phyloP scores from a whole-genome alignment of 2,797 vertebrate genomes.

The Brachymystax lenok region DNA sequence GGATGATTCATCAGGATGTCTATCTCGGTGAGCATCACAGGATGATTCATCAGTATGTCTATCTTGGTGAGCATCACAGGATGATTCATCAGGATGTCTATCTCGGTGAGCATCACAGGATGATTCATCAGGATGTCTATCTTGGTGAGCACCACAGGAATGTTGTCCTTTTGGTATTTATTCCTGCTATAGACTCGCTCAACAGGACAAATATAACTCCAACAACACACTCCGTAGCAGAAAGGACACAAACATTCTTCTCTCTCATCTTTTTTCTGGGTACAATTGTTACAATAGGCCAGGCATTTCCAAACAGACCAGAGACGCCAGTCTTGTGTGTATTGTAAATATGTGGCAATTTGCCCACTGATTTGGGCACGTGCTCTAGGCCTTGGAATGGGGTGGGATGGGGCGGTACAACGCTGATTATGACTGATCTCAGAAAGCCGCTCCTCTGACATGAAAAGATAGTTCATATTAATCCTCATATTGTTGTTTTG shows the following conservation, averaged over 20 bases:
- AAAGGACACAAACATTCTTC: background rate
- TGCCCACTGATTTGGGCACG: constrained; percentile 9
- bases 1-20: no score
- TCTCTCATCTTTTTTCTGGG: constrained; percentile 11
- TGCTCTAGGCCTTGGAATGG: background rate
- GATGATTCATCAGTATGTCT: no score
- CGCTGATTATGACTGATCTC: background rate
- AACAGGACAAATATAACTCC: background rate
- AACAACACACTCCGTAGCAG: background rate
- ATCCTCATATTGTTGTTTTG: constrained; percentile 20
- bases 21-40: no score
- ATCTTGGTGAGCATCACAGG: no score
- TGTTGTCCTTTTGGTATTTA: background rate
- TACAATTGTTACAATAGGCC: background rate
- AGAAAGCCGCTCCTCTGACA: constrained; percentile 6
- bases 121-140: background rate
- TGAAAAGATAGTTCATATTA: constrained; percentile 27
- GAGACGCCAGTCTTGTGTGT: constrained; percentile 18
- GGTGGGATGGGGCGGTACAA: background rate
- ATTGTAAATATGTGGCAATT: constrained; percentile 28
- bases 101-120: no score
- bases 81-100: no score
- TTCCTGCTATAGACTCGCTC: background rate
- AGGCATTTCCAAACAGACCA: background rate
- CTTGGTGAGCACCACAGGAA: background rate